A percentile compares a stretch with the other conserved stretches of the same genome.
phyloP scores from a whole-genome alignment of 2,797 vertebrate species.

The Brotula barbata region DNA sequence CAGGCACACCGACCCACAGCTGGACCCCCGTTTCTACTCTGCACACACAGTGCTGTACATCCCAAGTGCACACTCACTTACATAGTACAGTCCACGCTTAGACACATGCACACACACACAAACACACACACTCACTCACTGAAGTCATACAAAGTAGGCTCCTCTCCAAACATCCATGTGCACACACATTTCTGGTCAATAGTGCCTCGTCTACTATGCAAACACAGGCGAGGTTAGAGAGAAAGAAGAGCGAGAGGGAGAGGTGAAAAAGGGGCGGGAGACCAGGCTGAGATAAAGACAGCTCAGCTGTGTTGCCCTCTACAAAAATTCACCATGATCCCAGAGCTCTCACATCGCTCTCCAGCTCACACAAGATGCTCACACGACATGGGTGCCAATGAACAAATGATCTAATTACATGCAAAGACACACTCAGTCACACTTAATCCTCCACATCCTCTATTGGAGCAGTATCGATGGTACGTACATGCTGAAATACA shows the following conservation, averaged over 20 bases:
- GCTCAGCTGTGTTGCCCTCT: constrained; percentile 63
- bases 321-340: constrained; percentile 60
- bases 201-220: constrained; percentile 48
- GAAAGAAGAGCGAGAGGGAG: constrained; percentile 3
- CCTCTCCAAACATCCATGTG: constrained; percentile 63
- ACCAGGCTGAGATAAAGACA: constrained; percentile 55
- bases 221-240: constrained; percentile 46
- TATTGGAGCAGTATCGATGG: too few relatives aligned
- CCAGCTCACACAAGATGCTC: constrained; percentile 44
- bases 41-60: constrained; percentile 38
- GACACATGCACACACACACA: constrained; percentile 32
- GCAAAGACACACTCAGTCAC: constrained; percentile 5
- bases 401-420: constrained; percentile 33
- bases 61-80: constrained; percentile 54
- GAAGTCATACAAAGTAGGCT: constrained; percentile 42
- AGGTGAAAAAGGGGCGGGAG: constrained; percentile 34
- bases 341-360: constrained; percentile 36
- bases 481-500: too few relatives aligned
- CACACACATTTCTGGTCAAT: constrained; percentile 62
- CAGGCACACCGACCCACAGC: constrained; percentile 47
- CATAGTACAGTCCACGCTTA: constrained; percentile 34
- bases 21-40: constrained; percentile 49
- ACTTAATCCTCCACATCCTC: constrained; percentile 41
- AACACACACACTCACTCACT: constrained; percentile 17
- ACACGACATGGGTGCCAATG: constrained; percentile 45